A percentile compares a stretch with the other conserved stretches of the same genome.
phyloP scores from a whole-genome alignment of 1,140 invertebrate genomes.

The Andricus grossulariae region DNA sequence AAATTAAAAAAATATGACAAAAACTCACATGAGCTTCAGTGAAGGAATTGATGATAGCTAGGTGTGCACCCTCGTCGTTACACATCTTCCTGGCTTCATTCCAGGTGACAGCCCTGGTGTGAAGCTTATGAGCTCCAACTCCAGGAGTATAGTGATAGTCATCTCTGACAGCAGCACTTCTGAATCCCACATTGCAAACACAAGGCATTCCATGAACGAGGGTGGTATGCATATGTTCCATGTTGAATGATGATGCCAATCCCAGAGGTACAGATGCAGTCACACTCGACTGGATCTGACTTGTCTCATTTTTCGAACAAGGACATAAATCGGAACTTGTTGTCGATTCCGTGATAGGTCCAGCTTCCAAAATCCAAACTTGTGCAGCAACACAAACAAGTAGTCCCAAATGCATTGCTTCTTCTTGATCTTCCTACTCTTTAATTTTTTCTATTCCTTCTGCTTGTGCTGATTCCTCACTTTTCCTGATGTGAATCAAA shows the following conservation, averaged over 20 bases:
- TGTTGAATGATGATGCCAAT: slow-evolving; percentile 32
- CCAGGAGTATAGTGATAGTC: slow-evolving; percentile 65
- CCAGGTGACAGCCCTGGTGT: slow-evolving; percentile 63
- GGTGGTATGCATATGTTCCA: slow-evolving; percentile 41
- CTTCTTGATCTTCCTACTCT: background rate
- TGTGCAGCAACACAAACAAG: background rate
- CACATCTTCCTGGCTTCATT: slow-evolving; percentile 69
- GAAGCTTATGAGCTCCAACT: slow-evolving; percentile 67
- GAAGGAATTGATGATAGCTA: slow-evolving; percentile 68
- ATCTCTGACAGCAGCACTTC: slow-evolving; percentile 54
- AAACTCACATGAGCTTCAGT: slow-evolving; percentile 59
- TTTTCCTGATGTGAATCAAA: background rate
- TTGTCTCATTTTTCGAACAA: slow-evolving; percentile 36
- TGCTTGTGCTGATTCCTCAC: background rate
- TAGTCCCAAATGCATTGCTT: background rate
- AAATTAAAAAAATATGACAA: background rate
- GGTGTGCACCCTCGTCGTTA: slow-evolving; percentile 68
- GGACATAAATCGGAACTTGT: slow-evolving; percentile 34
- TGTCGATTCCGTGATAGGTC: slow-evolving; percentile 2
- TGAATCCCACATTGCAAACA: slow-evolving; percentile 57
- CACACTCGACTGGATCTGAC: background rate
- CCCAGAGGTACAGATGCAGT: background rate
- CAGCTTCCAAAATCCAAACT: background rate
- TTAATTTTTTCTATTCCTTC: background rate
- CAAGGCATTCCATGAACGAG: slow-evolving; percentile 65